Percentiles rank a stretch among this genome's conserved stretches.
Evolutionary conservation across 30 jellyfish, hydroid and myxozoan genomes (phyloP).

Genomic region (Hydra vulgaris): DNA sequence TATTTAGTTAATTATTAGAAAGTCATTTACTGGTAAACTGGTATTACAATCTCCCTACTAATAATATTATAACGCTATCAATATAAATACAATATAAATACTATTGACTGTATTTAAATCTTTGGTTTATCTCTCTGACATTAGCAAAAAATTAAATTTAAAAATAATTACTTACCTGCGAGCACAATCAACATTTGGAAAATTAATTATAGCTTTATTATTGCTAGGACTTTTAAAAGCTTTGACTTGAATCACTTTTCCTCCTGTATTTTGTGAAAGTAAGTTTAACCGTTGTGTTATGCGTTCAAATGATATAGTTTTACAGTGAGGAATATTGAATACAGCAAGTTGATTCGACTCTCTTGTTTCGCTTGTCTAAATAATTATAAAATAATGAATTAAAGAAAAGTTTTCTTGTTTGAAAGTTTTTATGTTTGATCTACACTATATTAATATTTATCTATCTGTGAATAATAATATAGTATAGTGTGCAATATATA

Average conservation of each 20-base stretch:
- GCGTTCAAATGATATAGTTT: not conserved
- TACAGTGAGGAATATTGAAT: conserved; percentile 37
- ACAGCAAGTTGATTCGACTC: conserved; percentile 21
- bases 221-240: not conserved
- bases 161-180: conserved; percentile 28
- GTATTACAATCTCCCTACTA: too few relatives aligned
- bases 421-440: too few relatives aligned
- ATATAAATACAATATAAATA: too few relatives aligned
- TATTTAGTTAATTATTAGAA: too few relatives aligned
- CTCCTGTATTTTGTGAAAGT: conserved; percentile 56
- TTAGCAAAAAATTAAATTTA: not conserved
- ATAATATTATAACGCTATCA: too few relatives aligned
- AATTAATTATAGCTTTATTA: conserved; percentile 29
- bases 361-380: not conserved
- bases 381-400: not conserved
- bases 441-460: too few relatives aligned
- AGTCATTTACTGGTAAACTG: too few relatives aligned
- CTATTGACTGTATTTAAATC: too few relatives aligned
- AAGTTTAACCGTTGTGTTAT: conserved; percentile 22
- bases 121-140: too few relatives aligned
- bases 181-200: conserved; percentile 38
- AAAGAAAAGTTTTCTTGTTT: not conserved
- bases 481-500: too few relatives aligned
- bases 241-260: conserved; percentile 24
- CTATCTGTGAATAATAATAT: too few relatives aligned